Percentiles rank a stretch among this genome's conserved stretches.
Conservation (phyloP, 2,888 invertebrate genomes). For the Thecocarcelia acutangulata region DNA sequence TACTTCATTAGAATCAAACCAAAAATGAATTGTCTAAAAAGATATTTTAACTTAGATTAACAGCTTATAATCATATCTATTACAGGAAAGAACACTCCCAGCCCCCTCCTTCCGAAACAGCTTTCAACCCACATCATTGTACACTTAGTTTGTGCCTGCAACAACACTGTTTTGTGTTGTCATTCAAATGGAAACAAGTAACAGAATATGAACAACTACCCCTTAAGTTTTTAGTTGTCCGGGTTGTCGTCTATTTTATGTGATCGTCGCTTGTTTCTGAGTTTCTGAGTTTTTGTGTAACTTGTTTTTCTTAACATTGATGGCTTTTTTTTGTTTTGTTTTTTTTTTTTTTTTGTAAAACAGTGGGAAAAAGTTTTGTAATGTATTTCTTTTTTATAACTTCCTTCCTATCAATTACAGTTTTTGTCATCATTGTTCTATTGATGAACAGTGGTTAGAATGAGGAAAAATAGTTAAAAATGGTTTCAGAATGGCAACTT, state of each 20-base stretch:
- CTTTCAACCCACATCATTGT: not conserved
- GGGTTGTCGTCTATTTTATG: constrained; percentile 43
- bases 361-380: constrained; percentile 57
- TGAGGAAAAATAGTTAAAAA: not conserved
- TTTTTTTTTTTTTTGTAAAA: constrained; percentile 16
- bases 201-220: constrained; percentile 65
- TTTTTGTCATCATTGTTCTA: constrained; percentile 35
- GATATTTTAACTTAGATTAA: constrained; percentile 68
- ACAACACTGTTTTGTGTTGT: constrained; percentile 41
- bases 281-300: constrained; percentile 29
- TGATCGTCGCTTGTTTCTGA: constrained; percentile 24
- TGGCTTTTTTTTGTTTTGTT: too few species aligned
- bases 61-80: constrained; percentile 70
- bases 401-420: constrained; percentile 70
- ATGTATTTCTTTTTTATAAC: constrained; percentile 66
- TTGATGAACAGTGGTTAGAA: constrained; percentile 51
- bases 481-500: not conserved
- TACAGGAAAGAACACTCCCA: constrained; percentile 53
- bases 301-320: constrained; percentile 41
- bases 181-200: constrained; percentile 54
- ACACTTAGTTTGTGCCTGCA: not conserved
- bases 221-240: constrained; percentile 54
- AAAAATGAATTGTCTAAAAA: constrained; percentile 63
- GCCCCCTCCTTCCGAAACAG: too few species aligned
- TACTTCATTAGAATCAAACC: constrained; percentile 64